Conservation (phyloP, 2,797 vertebrate species). For the Pangasius larnaudii region DNA sequence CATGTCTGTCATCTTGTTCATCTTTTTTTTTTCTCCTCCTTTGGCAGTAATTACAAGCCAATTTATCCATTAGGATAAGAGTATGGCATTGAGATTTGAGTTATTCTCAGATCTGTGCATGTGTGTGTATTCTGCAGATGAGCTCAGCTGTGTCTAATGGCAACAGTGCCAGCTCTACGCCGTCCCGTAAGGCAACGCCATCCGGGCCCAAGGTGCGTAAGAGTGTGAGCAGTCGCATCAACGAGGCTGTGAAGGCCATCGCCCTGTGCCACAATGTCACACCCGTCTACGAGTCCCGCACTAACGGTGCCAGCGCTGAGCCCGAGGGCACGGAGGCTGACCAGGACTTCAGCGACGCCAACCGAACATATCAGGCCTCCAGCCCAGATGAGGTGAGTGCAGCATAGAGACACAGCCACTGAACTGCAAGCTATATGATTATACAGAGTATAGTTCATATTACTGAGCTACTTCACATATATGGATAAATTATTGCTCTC, state of each 20-base stretch:
- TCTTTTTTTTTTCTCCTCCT: not conserved
- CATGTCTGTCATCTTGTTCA: not conserved
- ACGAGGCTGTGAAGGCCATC: slow-evolving; percentile 94
- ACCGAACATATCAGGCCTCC: slow-evolving; percentile 94
- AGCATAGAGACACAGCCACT: not conserved
- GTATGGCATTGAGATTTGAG: not conserved
- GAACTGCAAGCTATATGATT: not conserved
- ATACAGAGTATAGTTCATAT: not conserved
- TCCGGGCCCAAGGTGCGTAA: slow-evolving; percentile 88
- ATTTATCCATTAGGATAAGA: not conserved
- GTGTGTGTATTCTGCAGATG: slow-evolving; percentile 39
- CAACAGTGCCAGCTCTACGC: slow-evolving; percentile 66
- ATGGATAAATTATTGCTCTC: not conserved
- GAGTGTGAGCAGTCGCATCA: slow-evolving; percentile 90
- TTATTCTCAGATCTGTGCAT: not conserved
- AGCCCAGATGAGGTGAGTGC: slow-evolving; percentile 92
- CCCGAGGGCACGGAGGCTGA: slow-evolving; percentile 89
- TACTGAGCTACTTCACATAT: no score
- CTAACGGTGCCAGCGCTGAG: slow-evolving; percentile 72
- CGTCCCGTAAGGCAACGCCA: slow-evolving; percentile 75
- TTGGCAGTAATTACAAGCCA: not conserved
- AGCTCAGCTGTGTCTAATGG: slow-evolving; percentile 38
- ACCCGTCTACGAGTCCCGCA: slow-evolving; percentile 87
- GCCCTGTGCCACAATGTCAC: slow-evolving; percentile 97
- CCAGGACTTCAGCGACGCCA: slow-evolving; percentile 93